Evolutionary conservation across 2,113 vertebrate genomes (phyloP).

Genomic region (Engystomops pustulosus): DNA sequence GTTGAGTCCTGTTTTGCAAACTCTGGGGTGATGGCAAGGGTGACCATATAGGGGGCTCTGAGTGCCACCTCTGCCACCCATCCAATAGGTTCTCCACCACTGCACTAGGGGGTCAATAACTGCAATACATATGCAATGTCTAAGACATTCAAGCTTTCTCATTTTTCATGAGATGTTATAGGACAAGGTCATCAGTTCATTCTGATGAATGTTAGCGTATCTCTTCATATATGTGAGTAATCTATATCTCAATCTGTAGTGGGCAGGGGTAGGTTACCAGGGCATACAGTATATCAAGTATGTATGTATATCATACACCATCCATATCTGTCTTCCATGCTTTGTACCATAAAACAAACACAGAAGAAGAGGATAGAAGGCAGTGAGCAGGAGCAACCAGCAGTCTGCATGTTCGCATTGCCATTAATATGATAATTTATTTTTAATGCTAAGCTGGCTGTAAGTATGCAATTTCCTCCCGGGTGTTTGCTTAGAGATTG

Average conservation of each 20-base stretch:
- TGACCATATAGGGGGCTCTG: no score
- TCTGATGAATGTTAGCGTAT: neutral
- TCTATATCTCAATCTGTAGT: neutral
- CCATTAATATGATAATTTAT: slow-evolving; percentile 73
- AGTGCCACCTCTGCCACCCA: no score
- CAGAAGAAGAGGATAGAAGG: slow-evolving; percentile 5
- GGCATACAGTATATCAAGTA: neutral
- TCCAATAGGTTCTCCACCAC: no score
- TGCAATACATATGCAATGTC: no score
- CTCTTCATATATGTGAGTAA: neutral
- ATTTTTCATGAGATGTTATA: neutral
- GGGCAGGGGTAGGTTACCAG: neutral
- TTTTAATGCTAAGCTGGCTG: slow-evolving; percentile 78
- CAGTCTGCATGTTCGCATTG: slow-evolving; percentile 30
- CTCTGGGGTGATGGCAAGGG: no score
- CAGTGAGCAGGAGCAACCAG: slow-evolving; percentile 31
- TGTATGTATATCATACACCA: neutral
- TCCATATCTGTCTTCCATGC: neutral
- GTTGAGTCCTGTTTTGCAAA: no score
- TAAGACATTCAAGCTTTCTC: no score
- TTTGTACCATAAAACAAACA: slow-evolving; percentile 11
- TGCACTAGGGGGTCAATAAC: no score
- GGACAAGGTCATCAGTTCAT: neutral
- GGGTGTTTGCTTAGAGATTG: slow-evolving; percentile 84
- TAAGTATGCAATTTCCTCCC: slow-evolving; percentile 78